Evolutionary conservation across 2,888 invertebrate genomes (phyloP), one percentile per base, ranked within the genome.

Genomic region (Lepidonotus clava): DNA sequence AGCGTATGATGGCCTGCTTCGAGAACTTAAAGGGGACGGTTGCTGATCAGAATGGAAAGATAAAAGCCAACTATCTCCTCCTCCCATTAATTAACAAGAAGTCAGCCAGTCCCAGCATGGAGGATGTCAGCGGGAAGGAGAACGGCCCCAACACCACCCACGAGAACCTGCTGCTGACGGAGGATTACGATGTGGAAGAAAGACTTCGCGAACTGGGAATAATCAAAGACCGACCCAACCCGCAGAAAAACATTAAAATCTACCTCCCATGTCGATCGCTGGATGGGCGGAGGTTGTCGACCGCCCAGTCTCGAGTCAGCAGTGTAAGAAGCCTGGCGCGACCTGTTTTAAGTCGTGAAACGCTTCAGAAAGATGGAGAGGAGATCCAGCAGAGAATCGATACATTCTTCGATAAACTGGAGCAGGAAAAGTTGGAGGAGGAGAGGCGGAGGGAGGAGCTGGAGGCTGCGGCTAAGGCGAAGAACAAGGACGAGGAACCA

Each of bases 351-450:
- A 46, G 80, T 41, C 89, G 85, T 24, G 89, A 87, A 46, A 87
- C 71, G 76, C 61, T 87, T 21, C 84, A 53, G 41, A 40, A 83
- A 38, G 88, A 88, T 40, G 36, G 87, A 4, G 83, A 66, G 36
- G 76, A 28, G 0, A 87, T 89, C 14, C 87, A 88, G 51, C 36
- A 66, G 1, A 85, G 86, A 38, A 83, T 89, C 14, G 76, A 88
- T 41, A 76, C 28, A 18, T 89, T 89, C 71, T 86, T 89, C 24
- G n/a, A 51, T n/a, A 84, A 53, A 8, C 34, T 87, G 18, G 84
- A 83, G 46, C 21, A 71, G 14, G 83, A 51, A 28, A 67, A 76
- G 67, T 36, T 67, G 46, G 24, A 38, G 36, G 67, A 85, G n/a
- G 0, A 18, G 21, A 11, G 18, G 28, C 32, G 32, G 34, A 40